Conservation (phyloP, 2,888 invertebrate genomes). For the Branchipolynoe longqiensis region DNA sequence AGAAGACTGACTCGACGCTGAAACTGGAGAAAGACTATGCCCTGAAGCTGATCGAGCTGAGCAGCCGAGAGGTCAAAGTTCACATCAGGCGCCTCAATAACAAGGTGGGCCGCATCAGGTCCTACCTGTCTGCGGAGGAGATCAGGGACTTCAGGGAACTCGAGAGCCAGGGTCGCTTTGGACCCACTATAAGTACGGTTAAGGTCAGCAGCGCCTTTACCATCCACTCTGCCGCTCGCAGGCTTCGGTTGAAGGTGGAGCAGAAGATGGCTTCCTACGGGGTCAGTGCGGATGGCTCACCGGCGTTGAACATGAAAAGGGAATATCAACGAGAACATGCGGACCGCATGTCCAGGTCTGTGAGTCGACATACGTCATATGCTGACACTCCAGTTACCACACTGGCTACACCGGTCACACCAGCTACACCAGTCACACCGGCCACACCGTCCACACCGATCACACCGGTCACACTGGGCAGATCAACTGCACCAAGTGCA, state of each 20-base stretch:
- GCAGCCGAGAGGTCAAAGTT: constrained; percentile 74
- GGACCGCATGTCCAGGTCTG: neutral
- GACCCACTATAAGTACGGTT: constrained; percentile 67
- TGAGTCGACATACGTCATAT: neutral
- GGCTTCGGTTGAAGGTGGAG: constrained; percentile 69
- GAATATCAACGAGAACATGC: neutral
- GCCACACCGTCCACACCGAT: neutral
- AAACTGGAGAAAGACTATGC: constrained; percentile 73
- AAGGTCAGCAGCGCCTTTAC: constrained; percentile 72
- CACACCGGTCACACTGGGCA: neutral
- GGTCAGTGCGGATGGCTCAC: neutral
- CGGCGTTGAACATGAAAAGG: neutral
- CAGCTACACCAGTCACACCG: neutral
- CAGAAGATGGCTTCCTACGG: neutral
- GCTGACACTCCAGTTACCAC: neutral
- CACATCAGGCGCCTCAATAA: constrained; percentile 74
- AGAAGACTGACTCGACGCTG: constrained; percentile 74
- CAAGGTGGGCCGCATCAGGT: constrained; percentile 74
- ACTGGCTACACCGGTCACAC: neutral
- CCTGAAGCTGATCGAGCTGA: constrained; percentile 75
- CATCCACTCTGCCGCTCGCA: constrained; percentile 74
- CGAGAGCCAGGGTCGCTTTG: constrained; percentile 73
- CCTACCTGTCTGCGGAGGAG: constrained; percentile 73
- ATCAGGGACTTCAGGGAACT: constrained; percentile 71
- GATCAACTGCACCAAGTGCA: neutral